phyloP scores from a whole-genome alignment of 2,797 vertebrate genomes.

The Smutsia gigantea region DNA sequence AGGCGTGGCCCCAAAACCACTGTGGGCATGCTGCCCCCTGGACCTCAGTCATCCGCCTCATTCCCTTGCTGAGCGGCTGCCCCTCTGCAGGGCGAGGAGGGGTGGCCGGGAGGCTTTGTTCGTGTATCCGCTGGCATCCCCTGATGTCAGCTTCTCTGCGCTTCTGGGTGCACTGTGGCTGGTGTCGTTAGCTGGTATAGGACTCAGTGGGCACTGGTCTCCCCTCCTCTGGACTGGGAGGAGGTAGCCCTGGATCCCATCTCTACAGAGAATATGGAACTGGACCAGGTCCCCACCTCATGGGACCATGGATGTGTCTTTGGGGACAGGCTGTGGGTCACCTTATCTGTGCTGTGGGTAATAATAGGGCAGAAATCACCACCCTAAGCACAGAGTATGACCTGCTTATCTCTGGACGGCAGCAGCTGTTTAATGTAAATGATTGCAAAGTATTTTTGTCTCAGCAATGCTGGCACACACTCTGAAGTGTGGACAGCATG shows the following conservation, averaged over 20 bases:
- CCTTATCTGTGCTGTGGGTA: conserved; percentile 42
- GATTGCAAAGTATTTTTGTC: conserved; percentile 32
- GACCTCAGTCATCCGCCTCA: neutral
- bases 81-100: neutral
- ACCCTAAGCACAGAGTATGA: neutral
- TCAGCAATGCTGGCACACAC: neutral
- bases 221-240: neutral
- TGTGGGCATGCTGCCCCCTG: rapidly evolving
- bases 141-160: neutral
- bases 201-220: rapidly evolving
- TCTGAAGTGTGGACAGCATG: too few relatives aligned
- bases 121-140: neutral
- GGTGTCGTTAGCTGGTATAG: neutral
- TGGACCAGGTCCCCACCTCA: neutral
- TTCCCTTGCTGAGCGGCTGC: neutral
- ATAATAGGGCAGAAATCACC: conserved; percentile 65
- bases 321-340: neutral
- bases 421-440: neutral
- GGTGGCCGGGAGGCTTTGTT: neutral
- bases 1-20: rapidly evolving
- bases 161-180: neutral
- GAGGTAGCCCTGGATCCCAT: too few relatives aligned
- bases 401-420: conserved; percentile 43
- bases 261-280: neutral
- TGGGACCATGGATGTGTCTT: neutral